phyloP scores from a whole-genome alignment of 2,888 invertebrate species.

The Syritta pipiens region DNA sequence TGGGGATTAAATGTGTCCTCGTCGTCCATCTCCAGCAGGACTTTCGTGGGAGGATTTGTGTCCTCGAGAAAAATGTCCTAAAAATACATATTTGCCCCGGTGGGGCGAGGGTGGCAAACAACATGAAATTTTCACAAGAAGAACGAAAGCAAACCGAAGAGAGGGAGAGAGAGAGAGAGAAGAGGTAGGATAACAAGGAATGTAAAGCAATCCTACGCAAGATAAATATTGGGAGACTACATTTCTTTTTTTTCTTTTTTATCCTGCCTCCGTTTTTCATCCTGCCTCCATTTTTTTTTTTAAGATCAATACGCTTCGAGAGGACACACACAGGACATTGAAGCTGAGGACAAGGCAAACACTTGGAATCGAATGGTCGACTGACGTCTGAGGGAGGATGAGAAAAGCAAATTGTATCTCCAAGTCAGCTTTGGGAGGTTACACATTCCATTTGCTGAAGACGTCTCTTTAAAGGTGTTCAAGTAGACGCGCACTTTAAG shows the following conservation, averaged over 20 bases:
- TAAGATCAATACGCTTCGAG: constrained; percentile 36
- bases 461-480: constrained; percentile 18
- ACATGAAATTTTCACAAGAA: background rate
- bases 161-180: too few relatives aligned
- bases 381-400: background rate
- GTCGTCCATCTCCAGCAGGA: too few relatives aligned
- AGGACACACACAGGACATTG: constrained; percentile 27
- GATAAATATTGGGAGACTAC: constrained; percentile 35
- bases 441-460: background rate
- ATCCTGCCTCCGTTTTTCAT: background rate
- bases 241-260: background rate
- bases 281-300: background rate
- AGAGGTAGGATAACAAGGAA: background rate
- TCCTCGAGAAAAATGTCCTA: constrained; percentile 13
- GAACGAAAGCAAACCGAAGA: background rate
- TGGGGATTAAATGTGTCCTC: constrained; percentile 40
- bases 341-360: constrained; percentile 38
- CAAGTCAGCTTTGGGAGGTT: background rate
- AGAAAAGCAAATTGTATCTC: constrained; percentile 17
- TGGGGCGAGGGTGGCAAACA: background rate
- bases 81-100: constrained; percentile 26
- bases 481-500: too few relatives aligned
- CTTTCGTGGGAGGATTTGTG: constrained; percentile 32
- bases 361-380: constrained; percentile 11
- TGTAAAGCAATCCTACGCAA: constrained; percentile 51